phyloP scores from a whole-genome alignment of 2,888 invertebrate genomes.

The Eristalis intricaria region DNA sequence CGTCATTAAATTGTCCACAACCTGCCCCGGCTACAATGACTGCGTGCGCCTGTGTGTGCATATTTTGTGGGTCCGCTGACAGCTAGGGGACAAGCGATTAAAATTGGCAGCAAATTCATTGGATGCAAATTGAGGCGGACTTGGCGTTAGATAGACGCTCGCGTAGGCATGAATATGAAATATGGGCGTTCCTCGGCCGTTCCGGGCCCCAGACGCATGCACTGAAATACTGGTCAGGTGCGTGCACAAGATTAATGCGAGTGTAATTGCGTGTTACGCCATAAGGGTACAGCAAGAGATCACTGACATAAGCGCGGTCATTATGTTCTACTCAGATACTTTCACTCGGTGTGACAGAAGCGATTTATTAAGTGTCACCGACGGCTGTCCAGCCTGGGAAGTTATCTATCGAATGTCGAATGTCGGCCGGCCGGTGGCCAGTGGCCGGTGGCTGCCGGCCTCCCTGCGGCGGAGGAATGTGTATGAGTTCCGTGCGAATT shows the following conservation, averaged over 20 bases:
- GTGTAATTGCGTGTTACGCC: constrained; percentile 68
- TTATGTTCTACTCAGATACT: constrained; percentile 51
- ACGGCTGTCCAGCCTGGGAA: neutral
- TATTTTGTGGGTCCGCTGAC: constrained; percentile 62
- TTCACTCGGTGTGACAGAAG: constrained; percentile 41
- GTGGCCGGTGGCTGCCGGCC: neutral
- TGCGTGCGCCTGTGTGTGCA: constrained; percentile 18
- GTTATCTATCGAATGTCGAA: neutral
- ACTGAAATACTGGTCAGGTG: constrained; percentile 59
- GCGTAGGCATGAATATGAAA: constrained; percentile 62
- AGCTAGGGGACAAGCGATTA: constrained; percentile 70
- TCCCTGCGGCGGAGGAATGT: neutral
- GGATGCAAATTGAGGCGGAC: constrained; percentile 64
- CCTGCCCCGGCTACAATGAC: constrained; percentile 38
- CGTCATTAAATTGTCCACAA: constrained; percentile 70
- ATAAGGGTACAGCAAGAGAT: constrained; percentile 52
- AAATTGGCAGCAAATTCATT: constrained; percentile 71
- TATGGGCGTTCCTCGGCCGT: constrained; percentile 48
- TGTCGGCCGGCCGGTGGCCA: too few species aligned
- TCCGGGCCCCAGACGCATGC: neutral
- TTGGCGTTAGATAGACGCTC: constrained; percentile 47
- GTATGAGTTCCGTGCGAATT: neutral
- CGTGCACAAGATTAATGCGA: constrained; percentile 66
- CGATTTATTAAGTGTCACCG: neutral
- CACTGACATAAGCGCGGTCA: constrained; percentile 46